Evolutionary conservation across 2,797 vertebrate genomes (phyloP).

Genomic region (Syngnathus acus): DNA sequence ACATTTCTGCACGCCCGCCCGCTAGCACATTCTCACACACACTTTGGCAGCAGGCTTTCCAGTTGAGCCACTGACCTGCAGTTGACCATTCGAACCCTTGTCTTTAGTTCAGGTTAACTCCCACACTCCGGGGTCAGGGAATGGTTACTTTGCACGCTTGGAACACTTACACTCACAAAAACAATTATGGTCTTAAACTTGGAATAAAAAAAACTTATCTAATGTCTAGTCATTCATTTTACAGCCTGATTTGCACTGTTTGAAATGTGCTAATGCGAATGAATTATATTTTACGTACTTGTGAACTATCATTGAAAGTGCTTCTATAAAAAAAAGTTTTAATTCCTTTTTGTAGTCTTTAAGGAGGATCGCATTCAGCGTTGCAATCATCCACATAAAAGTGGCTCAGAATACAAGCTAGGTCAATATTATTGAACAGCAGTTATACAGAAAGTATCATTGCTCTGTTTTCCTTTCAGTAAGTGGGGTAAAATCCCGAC

Average conservation of each 20-base stretch:
- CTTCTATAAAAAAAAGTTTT: not conserved
- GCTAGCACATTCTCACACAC: conserved; percentile 33
- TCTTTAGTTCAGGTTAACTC: conserved; percentile 81
- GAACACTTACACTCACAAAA: conserved; percentile 21
- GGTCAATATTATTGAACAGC: not conserved
- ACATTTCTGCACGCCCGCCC: conserved; percentile 42
- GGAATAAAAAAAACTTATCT: conserved; percentile 48
- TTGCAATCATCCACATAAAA: not conserved
- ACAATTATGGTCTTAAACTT: not conserved
- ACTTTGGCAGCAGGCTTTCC: conserved; percentile 9
- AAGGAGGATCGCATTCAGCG: not conserved
- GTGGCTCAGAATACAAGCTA: not conserved
- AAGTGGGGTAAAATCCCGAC: not conserved
- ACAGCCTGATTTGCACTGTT: too few species aligned
- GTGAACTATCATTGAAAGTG: not conserved
- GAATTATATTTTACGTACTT: too few species aligned
- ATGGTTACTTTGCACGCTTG: conserved; percentile 74
- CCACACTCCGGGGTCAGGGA: conserved; percentile 86
- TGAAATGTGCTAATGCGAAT: too few species aligned
- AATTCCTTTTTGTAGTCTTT: not conserved
- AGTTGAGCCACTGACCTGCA: conserved; percentile 78
- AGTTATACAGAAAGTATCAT: not conserved
- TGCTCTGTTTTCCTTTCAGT: not conserved
- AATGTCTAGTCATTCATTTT: conserved; percentile 39
- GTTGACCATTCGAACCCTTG: conserved; percentile 92